Evolutionary conservation across 2,113 vertebrate species (phyloP).

Genomic region (Gopherus flavomarginatus): DNA sequence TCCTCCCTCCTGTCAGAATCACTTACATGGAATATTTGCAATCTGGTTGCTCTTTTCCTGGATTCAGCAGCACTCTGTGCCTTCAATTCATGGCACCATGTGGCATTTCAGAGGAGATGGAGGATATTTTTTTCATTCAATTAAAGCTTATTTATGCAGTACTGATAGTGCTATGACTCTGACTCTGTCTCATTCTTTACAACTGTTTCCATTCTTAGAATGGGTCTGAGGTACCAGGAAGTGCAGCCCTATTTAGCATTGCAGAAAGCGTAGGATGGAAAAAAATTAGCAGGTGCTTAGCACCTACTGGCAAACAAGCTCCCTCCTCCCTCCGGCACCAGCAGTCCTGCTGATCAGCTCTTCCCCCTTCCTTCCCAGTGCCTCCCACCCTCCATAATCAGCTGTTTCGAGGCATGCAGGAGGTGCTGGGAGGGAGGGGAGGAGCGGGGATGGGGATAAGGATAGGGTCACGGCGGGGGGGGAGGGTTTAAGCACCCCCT

Average conservation of each 20-base stretch:
- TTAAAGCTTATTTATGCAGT: background rate
- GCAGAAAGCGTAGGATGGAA: background rate
- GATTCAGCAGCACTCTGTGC: background rate
- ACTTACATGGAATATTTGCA: background rate
- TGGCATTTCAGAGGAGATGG: background rate
- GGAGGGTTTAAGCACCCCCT: too few species aligned
- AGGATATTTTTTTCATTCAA: background rate
- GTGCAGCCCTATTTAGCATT: background rate
- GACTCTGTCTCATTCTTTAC: background rate
- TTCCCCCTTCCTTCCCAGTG: too few species aligned
- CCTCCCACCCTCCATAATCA: too few species aligned
- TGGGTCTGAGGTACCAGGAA: background rate
- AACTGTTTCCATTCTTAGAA: background rate
- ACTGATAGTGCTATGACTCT: background rate
- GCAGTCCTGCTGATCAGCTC: too few species aligned
- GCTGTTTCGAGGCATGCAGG: too few species aligned
- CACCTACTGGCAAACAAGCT: too few species aligned
- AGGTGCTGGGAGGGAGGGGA: too few species aligned
- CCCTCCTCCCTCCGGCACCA: too few species aligned
- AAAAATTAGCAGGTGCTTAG: too few species aligned
- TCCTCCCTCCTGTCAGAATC: background rate
- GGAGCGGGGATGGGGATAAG: too few species aligned
- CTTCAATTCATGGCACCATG: background rate
- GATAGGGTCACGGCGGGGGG: fast-evolving
- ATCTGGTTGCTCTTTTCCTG: background rate